Base-by-base conservation (phyloP, 2,113 vertebrate species). In the Sprattus sprattus region DNA sequence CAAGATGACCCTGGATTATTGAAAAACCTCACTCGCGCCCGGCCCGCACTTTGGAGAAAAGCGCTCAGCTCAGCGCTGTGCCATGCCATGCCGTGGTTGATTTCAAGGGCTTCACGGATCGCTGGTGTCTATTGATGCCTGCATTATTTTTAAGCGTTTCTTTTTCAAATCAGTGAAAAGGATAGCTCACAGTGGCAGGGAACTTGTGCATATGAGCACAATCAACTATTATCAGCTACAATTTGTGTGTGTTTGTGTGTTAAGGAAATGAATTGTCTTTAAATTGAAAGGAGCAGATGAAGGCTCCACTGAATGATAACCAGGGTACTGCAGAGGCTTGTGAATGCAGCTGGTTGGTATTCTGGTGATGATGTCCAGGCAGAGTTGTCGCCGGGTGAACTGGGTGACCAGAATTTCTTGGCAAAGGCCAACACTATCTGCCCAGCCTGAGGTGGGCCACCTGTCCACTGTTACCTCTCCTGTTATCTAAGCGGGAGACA, bases 361-460 rank as follows among this genome's bases (percentile, higher is more conserved):
- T 82, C 86, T 80, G 83, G 81, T 28, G 44, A 7, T 22, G 32
- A 20, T 28, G 45, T 82, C 80, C 81, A 84, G 80, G 64, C 87
- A 54, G 45, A 86, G 67, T 83, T 89, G 67, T 88, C 81, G 85
- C 50, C 64, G 85, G 85, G 86, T 89, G 87, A 71, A 71, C 3
- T 25, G 64, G n/a, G 64, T 8, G 25, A 25, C 64, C 28, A 0
- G 25, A 32, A 13, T 71, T 28, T 28, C 64, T 71, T 71, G 64
- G 64, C 64, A 71, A 25, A 71, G 64, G 64, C 64, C 64, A 71
- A 32, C 28, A 25, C 64, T 71, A 71, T 71, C 25, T 71, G 64
- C 32, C 64, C 64, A 71, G 64, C 64, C 64, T 71, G 64, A 71
- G 64, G 64, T 71, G n/a, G 64, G 64, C 64, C 64, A 71, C 64